Conservation (phyloP, 2,888 invertebrate species). For the Acanthosepion lycidas region DNA sequence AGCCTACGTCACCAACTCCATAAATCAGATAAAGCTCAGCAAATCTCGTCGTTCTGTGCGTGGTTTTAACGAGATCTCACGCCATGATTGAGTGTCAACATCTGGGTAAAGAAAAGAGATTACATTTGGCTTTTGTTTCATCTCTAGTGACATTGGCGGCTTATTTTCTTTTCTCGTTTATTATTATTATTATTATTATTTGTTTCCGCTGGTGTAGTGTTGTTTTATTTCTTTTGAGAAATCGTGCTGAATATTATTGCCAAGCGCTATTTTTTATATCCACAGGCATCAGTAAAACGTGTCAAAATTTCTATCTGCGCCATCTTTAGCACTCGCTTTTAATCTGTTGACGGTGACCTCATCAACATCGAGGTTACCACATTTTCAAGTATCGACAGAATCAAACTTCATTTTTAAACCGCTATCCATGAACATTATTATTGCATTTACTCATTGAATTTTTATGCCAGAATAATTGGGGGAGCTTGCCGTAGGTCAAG, state of each 20-base stretch:
- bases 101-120: background rate
- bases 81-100: slow-evolving; percentile 10
- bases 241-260: background rate
- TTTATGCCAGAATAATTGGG: no score
- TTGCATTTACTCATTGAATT: no score
- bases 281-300: background rate
- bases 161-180: background rate
- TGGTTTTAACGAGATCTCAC: background rate
- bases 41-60: background rate
- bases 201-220: background rate
- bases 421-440: no score
- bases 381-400: background rate
- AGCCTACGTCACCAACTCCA: background rate
- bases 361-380: background rate
- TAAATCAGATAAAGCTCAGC: slow-evolving; percentile 33
- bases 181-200: background rate
- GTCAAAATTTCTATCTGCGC: background rate
- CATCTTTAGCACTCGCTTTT: background rate
- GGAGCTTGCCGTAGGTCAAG: no score
- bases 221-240: slow-evolving; percentile 22
- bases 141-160: background rate
- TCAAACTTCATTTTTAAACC: background rate
- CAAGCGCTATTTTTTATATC: background rate
- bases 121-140: background rate
- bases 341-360: background rate